Conservation (phyloP, 2,797 vertebrate genomes). For the Dromococcyx pavoninus region DNA sequence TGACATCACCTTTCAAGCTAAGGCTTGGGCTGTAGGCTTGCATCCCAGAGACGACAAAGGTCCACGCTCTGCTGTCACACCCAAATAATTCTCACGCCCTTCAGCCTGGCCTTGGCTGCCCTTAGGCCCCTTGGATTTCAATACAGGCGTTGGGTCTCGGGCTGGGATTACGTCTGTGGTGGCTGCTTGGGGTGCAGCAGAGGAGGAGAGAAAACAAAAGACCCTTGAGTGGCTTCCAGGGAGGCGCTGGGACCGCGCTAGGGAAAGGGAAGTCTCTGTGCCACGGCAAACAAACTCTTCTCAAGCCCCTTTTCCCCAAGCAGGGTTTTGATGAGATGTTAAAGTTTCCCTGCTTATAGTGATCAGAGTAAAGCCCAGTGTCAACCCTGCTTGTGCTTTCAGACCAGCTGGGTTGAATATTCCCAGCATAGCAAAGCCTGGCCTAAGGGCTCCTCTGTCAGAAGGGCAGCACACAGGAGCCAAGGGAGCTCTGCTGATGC, state of each 20-base stretch:
- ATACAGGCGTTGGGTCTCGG: neutral
- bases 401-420: neutral
- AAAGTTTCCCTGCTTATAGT: neutral
- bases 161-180: neutral
- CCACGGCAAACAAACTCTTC: neutral
- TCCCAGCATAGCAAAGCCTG: neutral
- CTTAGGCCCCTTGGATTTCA: neutral
- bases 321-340: neutral
- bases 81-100: neutral
- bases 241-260: neutral
- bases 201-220: neutral
- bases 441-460: neutral
- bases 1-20: neutral
- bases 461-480: too few species aligned
- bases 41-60: neutral
- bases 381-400: neutral
- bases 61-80: neutral
- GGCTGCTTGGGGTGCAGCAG: neutral
- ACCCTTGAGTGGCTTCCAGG: neutral
- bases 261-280: neutral
- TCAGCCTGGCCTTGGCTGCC: slow-evolving; percentile 11
- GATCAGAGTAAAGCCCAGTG: neutral
- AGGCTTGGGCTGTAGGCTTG: neutral
- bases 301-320: neutral
- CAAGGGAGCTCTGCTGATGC: neutral